These are phyloP conservation scores for Apis laboriosa DNA, from an alignment of 1,140 invertebrate genomes.

Conservation along the genomic window DNA sequence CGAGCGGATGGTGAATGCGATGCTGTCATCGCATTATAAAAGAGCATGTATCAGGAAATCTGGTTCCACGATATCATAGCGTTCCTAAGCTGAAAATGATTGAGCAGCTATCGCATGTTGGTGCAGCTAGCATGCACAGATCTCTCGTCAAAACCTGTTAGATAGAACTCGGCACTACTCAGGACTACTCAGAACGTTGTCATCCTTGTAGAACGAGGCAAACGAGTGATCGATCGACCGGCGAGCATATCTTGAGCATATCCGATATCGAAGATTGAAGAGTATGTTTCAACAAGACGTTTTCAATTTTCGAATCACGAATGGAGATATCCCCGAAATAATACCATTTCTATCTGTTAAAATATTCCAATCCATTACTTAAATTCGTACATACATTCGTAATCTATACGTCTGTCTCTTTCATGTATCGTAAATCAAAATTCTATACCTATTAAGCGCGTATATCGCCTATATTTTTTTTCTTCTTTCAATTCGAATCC, in stretches of 20 bases:
- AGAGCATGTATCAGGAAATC: constrained; percentile 72
- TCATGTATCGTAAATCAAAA: too few species aligned
- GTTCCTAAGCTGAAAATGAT: constrained; percentile 76
- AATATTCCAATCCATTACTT: too few species aligned
- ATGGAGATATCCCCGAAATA: too few species aligned
- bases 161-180: constrained; percentile 32
- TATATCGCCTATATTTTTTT: too few species aligned
- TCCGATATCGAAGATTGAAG: constrained; percentile 30
- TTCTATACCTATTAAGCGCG: too few species aligned
- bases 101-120: constrained; percentile 74
- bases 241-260: constrained; percentile 51
- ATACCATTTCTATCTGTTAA: too few species aligned
- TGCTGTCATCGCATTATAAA: constrained; percentile 38
- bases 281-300: constrained; percentile 34
- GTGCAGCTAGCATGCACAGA: constrained; percentile 44
- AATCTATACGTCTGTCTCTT: too few species aligned
- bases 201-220: constrained; percentile 52
- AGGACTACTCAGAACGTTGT: constrained; percentile 58
- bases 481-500: too few species aligned
- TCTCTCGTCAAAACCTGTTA: constrained; percentile 64
- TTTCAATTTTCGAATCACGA: neutral
- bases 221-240: constrained; percentile 66
- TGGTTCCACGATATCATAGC: constrained; percentile 47
- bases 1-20: neutral
- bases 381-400: too few species aligned